Conservation (phyloP, 2,797 vertebrate genomes). For the Decapterus maruadsi region DNA sequence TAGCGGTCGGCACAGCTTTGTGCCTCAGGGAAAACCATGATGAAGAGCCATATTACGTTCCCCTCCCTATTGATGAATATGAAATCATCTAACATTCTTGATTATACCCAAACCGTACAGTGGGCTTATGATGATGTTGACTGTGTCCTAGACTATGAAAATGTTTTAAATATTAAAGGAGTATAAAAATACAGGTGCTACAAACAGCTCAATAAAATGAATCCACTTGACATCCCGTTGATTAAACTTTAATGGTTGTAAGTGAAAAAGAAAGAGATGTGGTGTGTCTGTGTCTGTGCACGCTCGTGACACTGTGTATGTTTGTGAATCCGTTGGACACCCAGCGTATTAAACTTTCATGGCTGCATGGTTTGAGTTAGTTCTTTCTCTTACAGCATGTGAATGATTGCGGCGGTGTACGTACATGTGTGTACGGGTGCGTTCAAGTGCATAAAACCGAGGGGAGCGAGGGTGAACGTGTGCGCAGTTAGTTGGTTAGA, state of each 20-base stretch:
- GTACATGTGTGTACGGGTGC: slow-evolving; percentile 43
- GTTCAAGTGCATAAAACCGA: slow-evolving; percentile 54
- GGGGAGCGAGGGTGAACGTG: slow-evolving; percentile 1
- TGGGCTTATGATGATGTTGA: slow-evolving; percentile 19
- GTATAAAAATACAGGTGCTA: slow-evolving; percentile 64
- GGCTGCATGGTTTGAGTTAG: slow-evolving; percentile 63
- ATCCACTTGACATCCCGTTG: slow-evolving; percentile 62
- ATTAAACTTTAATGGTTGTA: slow-evolving; percentile 74
- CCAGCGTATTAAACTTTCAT: slow-evolving; percentile 76
- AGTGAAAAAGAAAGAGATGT: slow-evolving; percentile 44
- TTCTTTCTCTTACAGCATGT: slow-evolving; percentile 59
- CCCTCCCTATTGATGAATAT: slow-evolving; percentile 23
- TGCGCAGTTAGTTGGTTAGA: slow-evolving; percentile 32
- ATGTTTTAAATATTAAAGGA: slow-evolving; percentile 69
- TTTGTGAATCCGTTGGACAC: slow-evolving; percentile 62
- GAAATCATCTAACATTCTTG: neutral
- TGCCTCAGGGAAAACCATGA: slow-evolving; percentile 6
- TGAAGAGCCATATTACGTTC: slow-evolving; percentile 17
- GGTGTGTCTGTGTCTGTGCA: slow-evolving; percentile 10
- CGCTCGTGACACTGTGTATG: slow-evolving; percentile 14
- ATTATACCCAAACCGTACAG: neutral
- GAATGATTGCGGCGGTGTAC: slow-evolving; percentile 52
- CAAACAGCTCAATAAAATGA: slow-evolving; percentile 69
- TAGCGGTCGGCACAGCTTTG: slow-evolving; percentile 7
- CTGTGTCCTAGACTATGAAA: slow-evolving; percentile 33